Evolutionary conservation across 92 coral and sea anemone genomes (phyloP).

Genomic region (Bergia puertoricense): DNA sequence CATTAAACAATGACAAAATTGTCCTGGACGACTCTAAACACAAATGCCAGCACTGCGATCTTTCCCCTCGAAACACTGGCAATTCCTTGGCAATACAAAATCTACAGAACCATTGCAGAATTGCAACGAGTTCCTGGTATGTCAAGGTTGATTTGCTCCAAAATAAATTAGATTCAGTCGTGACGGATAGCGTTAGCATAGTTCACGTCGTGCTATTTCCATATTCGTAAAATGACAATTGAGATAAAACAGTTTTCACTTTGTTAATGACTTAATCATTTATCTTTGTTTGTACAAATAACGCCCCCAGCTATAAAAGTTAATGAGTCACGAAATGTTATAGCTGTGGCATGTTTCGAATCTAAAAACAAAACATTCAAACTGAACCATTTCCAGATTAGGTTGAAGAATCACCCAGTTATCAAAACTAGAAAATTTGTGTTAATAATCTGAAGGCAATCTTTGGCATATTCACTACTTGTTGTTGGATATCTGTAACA

Average conservation of each 20-base stretch:
- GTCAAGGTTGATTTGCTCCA: slow-evolving; percentile 1
- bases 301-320: slow-evolving; percentile 18
- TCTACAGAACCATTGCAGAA: not conserved
- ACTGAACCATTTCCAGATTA: not conserved
- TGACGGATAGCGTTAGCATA: not conserved
- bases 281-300: not conserved
- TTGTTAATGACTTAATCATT: not conserved
- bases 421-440: too few relatives aligned
- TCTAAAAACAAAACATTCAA: not conserved
- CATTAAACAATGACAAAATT: too few relatives aligned
- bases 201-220: slow-evolving; percentile 16
- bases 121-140: not conserved
- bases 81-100: not conserved
- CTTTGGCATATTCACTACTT: not conserved
- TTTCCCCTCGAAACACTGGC: too few relatives aligned
- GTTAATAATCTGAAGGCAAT: too few relatives aligned
- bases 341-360: not conserved
- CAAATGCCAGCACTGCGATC: not conserved
- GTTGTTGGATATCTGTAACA: not conserved
- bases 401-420: too few relatives aligned
- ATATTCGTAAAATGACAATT: slow-evolving; percentile 13
- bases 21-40: not conserved
- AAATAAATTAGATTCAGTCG: not conserved
- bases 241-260: not conserved
- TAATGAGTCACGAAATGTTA: slow-evolving; percentile 24